These are phyloP conservation scores for Lasioglossum zephyrum DNA, from an alignment of 2,888 invertebrate species.

Conservation along the genomic window DNA sequence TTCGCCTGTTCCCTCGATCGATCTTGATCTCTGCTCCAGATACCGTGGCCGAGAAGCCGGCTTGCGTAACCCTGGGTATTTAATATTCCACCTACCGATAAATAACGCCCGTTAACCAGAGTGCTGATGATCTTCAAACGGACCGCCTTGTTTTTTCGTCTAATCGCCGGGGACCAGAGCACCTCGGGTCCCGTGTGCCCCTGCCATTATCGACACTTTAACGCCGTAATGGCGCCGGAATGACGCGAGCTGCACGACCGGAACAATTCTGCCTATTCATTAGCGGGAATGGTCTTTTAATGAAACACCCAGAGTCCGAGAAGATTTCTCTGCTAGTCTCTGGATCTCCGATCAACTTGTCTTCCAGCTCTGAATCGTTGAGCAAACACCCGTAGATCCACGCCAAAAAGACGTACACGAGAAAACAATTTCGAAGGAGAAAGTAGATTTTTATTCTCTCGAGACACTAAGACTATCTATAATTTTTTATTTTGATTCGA, in stretches of 20 bases:
- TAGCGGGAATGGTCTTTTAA: constrained; percentile 34
- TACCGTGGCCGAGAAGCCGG: constrained; percentile 24
- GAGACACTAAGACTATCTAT: not conserved
- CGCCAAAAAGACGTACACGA: not conserved
- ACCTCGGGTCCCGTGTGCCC: constrained; percentile 4
- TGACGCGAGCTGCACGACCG: constrained; percentile 27
- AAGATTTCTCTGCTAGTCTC: constrained; percentile 23
- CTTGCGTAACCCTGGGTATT: constrained; percentile 66
- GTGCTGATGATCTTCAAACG: constrained; percentile 68
- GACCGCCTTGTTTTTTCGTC: constrained; percentile 60
- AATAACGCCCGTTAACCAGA: constrained; percentile 72
- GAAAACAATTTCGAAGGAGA: not conserved
- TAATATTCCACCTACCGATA: constrained; percentile 73
- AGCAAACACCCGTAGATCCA: not conserved
- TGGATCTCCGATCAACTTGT: not conserved
- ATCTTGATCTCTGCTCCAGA: constrained; percentile 61
- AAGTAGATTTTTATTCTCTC: not conserved
- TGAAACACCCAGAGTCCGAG: constrained; percentile 12
- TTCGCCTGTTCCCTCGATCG: constrained; percentile 49
- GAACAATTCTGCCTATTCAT: constrained; percentile 52
- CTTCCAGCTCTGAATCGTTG: not conserved
- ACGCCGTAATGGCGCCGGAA: constrained; percentile 46
- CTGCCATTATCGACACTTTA: constrained; percentile 63
- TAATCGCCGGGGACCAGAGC: constrained; percentile 47
- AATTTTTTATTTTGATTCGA: not conserved